Evolutionary conservation across 2,888 invertebrate genomes (phyloP).

Genomic region (Euplexia lucipara): DNA sequence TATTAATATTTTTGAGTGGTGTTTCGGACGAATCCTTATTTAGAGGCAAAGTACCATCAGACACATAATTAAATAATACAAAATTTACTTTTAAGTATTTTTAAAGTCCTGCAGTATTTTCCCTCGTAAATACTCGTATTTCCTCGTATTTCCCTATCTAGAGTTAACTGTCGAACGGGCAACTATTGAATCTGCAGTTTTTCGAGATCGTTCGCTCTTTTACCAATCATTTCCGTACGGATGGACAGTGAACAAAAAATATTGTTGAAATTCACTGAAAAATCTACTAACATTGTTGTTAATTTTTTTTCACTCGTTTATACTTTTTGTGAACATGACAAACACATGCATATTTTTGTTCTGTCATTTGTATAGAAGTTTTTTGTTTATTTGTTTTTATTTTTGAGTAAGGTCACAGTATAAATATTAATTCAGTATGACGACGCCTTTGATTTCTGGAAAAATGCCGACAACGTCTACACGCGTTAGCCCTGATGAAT

Average conservation of each 20-base stretch:
- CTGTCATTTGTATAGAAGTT: no score
- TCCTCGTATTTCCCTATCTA: slow-evolving; percentile 46
- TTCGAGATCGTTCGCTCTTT: slow-evolving; percentile 46
- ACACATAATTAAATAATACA: no score
- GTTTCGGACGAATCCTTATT: no score
- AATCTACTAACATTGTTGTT: slow-evolving; percentile 28
- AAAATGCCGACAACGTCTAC: no score
- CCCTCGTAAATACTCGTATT: slow-evolving; percentile 49
- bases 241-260: slow-evolving; percentile 40
- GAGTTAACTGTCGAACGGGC: slow-evolving; percentile 30
- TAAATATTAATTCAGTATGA: no score
- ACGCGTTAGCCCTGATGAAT: no score
- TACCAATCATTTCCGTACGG: slow-evolving; percentile 52
- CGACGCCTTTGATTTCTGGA: no score
- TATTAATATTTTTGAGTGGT: no score
- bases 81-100: no score
- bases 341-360: background rate
- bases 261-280: slow-evolving; percentile 24
- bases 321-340: slow-evolving; percentile 1
- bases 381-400: no score
- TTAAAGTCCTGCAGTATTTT: background rate
- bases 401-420: no score
- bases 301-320: slow-evolving; percentile 23
- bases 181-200: slow-evolving; percentile 54
- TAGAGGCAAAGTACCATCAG: no score